These are phyloP conservation scores for Ptilonorhynchus violaceus DNA, from an alignment of 2,113 vertebrate genomes.

Conservation along the genomic window DNA sequence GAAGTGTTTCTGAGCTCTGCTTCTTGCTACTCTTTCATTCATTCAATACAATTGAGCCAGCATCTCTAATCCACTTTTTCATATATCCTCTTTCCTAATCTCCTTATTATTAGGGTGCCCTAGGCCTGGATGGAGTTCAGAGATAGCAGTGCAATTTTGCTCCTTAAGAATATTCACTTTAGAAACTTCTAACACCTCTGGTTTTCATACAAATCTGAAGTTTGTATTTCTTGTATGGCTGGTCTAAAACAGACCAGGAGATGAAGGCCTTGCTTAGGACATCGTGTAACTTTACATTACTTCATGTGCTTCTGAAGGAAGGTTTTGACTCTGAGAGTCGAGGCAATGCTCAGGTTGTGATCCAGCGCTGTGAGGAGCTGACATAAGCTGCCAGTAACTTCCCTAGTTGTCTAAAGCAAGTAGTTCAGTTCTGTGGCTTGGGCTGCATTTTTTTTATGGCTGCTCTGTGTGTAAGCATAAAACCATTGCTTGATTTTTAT, in stretches of 20 bases:
- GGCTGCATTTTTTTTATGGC: not conserved
- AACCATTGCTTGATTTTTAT: not conserved
- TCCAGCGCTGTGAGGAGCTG: not conserved
- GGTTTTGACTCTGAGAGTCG: rapidly evolving
- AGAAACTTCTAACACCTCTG: not conserved
- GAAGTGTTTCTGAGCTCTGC: not conserved
- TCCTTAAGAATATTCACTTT: not conserved
- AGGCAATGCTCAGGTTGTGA: not conserved
- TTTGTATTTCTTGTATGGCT: not conserved
- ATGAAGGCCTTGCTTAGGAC: not conserved
- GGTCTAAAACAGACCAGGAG: not conserved
- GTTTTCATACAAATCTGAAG: not conserved
- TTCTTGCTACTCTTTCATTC: not conserved
- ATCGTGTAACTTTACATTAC: not conserved
- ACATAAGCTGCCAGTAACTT: not conserved
- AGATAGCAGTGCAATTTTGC: not conserved
- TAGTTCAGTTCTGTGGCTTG: not conserved
- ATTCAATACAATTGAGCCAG: not conserved
- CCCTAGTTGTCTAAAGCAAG: not conserved
- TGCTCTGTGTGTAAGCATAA: not conserved
- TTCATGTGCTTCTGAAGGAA: not conserved
- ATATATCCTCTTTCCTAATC: not conserved
- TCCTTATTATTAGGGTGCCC: not conserved
- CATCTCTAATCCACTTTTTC: not conserved
- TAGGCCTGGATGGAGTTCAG: not conserved